phyloP scores from a whole-genome alignment of 2,113 vertebrate species.

The Callospermophilus lateralis region DNA sequence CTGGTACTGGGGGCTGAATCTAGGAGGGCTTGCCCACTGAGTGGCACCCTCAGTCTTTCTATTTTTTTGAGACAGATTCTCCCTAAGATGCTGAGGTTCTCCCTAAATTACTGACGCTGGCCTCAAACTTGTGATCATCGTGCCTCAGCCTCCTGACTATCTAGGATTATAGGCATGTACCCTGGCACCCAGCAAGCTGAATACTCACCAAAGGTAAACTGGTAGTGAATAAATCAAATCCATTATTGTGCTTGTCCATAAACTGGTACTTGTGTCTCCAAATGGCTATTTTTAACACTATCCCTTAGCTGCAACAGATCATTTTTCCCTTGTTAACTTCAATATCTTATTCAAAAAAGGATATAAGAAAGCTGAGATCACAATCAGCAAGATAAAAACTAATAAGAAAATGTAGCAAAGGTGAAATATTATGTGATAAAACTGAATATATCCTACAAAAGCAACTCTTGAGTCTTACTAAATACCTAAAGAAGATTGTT shows the following conservation, averaged over 20 bases:
- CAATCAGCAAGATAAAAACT: background rate
- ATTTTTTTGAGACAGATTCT: background rate
- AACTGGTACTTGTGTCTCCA: background rate
- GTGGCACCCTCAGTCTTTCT: background rate
- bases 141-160: background rate
- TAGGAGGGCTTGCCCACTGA: background rate
- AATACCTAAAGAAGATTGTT: background rate
- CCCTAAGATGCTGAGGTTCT: background rate
- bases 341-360: constrained; percentile 7
- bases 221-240: background rate
- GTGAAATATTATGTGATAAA: constrained; percentile 1
- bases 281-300: background rate
- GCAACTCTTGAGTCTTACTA: background rate
- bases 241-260: background rate
- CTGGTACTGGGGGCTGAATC: background rate
- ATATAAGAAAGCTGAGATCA: background rate
- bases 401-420: background rate
- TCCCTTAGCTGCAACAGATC: background rate
- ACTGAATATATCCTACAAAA: background rate
- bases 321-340: constrained; percentile 15
- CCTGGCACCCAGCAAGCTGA: background rate
- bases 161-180: background rate
- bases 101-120: background rate
- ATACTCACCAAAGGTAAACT: constrained; percentile 5
- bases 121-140: background rate